Conservation (phyloP, 2,113 vertebrate species). For the Tretioscincus oriximinensis region DNA sequence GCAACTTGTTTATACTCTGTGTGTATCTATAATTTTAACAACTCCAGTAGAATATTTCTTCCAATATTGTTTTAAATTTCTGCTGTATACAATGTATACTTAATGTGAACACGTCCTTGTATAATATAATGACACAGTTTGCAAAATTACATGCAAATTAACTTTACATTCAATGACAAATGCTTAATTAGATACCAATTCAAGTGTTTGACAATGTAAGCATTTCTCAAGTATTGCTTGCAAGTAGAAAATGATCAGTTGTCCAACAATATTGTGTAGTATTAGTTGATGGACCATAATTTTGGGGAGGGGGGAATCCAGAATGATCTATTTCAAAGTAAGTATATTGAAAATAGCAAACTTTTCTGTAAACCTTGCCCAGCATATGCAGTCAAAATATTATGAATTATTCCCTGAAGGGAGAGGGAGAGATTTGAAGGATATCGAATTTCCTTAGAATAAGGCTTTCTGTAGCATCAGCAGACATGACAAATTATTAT, state of each 20-base stretch:
- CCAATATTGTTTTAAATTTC: background rate
- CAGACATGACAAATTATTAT: background rate
- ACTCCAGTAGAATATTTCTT: background rate
- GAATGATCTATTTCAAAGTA: background rate
- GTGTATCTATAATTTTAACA: background rate
- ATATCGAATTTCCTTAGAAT: background rate
- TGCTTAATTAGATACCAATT: slow-evolving; percentile 17
- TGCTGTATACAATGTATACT: background rate
- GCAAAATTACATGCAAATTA: slow-evolving; percentile 15
- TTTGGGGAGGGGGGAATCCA: background rate
- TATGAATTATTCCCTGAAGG: background rate
- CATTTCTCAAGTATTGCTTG: slow-evolving; percentile 23
- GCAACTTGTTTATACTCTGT: background rate
- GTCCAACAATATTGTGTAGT: background rate
- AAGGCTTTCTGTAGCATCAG: too few relatives aligned
- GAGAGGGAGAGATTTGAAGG: background rate
- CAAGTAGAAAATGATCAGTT: slow-evolving; percentile 5
- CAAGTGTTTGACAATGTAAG: slow-evolving; percentile 23
- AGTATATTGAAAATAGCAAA: slow-evolving; percentile 1
- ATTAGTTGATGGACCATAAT: background rate
- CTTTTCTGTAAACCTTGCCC: background rate
- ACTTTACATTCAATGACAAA: slow-evolving; percentile 21
- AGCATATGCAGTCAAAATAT: background rate
- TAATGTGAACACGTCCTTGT: background rate
- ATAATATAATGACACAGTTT: slow-evolving; percentile 1